Conservation (phyloP, 2,113 vertebrate species). For the Anser cygnoides region DNA sequence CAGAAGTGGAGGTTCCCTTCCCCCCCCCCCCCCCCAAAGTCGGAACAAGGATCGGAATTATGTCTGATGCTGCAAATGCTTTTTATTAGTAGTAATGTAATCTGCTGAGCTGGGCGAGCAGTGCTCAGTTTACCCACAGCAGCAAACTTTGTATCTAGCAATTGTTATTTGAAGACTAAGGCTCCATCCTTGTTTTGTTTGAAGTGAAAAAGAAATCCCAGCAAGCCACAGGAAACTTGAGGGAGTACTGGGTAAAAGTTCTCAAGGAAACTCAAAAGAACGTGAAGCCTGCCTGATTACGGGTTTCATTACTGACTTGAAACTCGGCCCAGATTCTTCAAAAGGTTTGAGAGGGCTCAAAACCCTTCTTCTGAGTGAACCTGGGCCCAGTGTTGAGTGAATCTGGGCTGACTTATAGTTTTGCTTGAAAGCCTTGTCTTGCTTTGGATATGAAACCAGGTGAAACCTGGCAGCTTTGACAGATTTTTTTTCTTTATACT, state of each 20-base stretch:
- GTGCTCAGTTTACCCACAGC: neutral
- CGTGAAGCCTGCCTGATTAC: slow-evolving; percentile 12
- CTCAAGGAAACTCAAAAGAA: slow-evolving; percentile 36
- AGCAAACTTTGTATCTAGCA: neutral
- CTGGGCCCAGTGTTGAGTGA: slow-evolving; percentile 20
- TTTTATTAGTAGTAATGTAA: neutral
- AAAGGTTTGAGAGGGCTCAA: neutral
- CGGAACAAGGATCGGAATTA: neutral
- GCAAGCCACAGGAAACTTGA: slow-evolving; percentile 13
- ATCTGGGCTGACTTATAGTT: slow-evolving; percentile 1
- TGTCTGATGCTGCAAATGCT: neutral
- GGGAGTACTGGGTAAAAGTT: neutral
- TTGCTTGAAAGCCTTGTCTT: slow-evolving; percentile 6
- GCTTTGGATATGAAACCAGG: slow-evolving; percentile 38
- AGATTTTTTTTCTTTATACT: neutral
- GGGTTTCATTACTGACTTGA: slow-evolving; percentile 27
- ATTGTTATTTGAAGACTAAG: neutral
- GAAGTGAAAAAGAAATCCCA: neutral
- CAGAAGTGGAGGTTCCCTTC: neutral
- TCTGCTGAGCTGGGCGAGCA: neutral
- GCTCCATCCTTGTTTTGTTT: neutral
- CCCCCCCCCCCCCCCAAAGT: neutral
- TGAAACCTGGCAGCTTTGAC: neutral
- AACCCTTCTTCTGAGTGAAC: neutral
- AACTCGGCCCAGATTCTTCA: slow-evolving; percentile 45